A percentile compares a stretch with the other conserved stretches of the same genome.
phyloP scores from a whole-genome alignment of 2,888 invertebrate genomes.

The Griposia aprilina region DNA sequence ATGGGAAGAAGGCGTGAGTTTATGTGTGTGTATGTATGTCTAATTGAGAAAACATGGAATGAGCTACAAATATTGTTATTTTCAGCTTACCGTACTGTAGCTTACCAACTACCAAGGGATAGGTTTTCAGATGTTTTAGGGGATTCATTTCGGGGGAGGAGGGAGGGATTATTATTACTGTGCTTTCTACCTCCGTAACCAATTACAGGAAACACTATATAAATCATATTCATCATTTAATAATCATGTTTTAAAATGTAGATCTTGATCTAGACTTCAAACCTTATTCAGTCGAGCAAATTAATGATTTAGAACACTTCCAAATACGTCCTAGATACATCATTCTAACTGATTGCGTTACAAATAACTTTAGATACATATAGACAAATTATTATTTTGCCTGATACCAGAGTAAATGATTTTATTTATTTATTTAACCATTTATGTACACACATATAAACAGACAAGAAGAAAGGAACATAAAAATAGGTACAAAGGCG shows the following conservation, averaged over 20 bases:
- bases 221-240: neutral
- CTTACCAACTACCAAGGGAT: neutral
- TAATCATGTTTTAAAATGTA: neutral
- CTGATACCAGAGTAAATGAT: conserved; percentile 35
- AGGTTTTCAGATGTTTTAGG: neutral
- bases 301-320: neutral
- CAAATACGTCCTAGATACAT: neutral
- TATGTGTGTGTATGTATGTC: too few relatives aligned
- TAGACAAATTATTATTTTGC: conserved; percentile 37
- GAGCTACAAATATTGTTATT: neutral
- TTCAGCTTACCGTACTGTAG: neutral
- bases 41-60: too few relatives aligned
- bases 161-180: neutral
- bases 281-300: neutral
- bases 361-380: conserved; percentile 10
- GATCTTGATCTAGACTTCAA: neutral
- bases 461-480: too few relatives aligned
- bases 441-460: too few relatives aligned
- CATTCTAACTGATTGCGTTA: conserved; percentile 7
- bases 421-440: conserved; percentile 12
- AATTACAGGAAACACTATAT: neutral
- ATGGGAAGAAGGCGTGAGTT: too few relatives aligned
- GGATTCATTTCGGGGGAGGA: too few relatives aligned
- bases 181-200: neutral
- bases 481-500: too few relatives aligned